Conservation (phyloP, 2,797 vertebrate species). For the Labeo calbasu region DNA sequence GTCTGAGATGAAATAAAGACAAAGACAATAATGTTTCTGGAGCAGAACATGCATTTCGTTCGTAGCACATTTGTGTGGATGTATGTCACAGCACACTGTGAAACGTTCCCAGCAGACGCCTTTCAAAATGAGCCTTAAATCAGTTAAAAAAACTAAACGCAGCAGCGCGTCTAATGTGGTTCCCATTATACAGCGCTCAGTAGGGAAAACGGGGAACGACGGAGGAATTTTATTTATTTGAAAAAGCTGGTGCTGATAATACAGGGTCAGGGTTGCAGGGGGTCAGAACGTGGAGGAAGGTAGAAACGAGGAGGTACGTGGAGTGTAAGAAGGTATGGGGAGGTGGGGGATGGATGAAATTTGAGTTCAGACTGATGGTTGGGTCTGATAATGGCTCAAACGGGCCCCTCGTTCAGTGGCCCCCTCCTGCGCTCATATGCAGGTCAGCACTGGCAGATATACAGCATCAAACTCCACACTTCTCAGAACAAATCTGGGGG, state of each 20-base stretch:
- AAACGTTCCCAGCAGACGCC: background rate
- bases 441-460: conserved; percentile 48
- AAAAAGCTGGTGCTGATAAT: conserved; percentile 61
- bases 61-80: background rate
- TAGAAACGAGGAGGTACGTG: conserved; percentile 25
- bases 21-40: conserved; percentile 10
- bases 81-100: background rate
- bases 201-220: background rate
- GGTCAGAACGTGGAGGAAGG: conserved; percentile 45
- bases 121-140: conserved; percentile 17
- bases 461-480: conserved; percentile 28
- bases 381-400: conserved; percentile 70
- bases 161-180: conserved; percentile 35
- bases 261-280: conserved; percentile 41
- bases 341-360: conserved; percentile 57
- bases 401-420: conserved; percentile 41
- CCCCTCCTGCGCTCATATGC: conserved; percentile 29
- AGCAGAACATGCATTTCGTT: conserved; percentile 19
- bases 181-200: conserved; percentile 19
- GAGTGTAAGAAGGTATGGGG: conserved; percentile 46
- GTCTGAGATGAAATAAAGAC: conserved; percentile 14
- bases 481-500: background rate
- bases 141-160: background rate
- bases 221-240: conserved; percentile 47
- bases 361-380: conserved; percentile 74